These are phyloP conservation scores for Drosophila sproati DNA, from an alignment of 1,140 invertebrate species.

Conservation along the genomic window DNA sequence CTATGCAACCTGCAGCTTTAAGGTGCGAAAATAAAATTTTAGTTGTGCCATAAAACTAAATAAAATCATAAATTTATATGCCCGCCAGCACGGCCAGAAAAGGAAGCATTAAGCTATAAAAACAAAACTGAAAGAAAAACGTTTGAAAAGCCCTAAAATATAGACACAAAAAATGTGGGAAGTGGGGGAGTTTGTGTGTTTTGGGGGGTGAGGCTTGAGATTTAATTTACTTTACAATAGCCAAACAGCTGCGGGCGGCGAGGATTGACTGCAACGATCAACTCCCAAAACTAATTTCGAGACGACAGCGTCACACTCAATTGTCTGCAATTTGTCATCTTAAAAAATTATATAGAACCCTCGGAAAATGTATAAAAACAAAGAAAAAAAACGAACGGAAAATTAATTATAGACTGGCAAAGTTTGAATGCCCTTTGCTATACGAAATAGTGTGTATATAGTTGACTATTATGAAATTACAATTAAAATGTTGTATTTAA, in stretches of 20 bases:
- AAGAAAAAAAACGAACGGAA: slow-evolving; percentile 1
- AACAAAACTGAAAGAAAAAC: slow-evolving; percentile 20
- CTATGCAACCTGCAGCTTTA: slow-evolving; percentile 24
- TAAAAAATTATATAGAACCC: slow-evolving; percentile 15
- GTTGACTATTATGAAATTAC: too few species aligned
- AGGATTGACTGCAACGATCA: background rate
- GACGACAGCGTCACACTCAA: slow-evolving; percentile 43
- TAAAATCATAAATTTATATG: slow-evolving; percentile 37
- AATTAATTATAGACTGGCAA: background rate
- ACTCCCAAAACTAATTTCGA: slow-evolving; percentile 12
- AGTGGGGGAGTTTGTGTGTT: background rate
- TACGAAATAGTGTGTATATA: too few species aligned
- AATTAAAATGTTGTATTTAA: too few species aligned
- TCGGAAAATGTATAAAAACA: slow-evolving; percentile 23
- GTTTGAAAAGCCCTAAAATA: slow-evolving; percentile 50
- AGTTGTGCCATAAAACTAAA: slow-evolving; percentile 29
- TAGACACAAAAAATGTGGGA: background rate
- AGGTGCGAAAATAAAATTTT: slow-evolving; percentile 45
- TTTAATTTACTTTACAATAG: slow-evolving; percentile 55
- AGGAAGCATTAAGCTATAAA: slow-evolving; percentile 38
- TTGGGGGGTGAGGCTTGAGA: slow-evolving; percentile 20
- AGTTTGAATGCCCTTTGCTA: background rate
- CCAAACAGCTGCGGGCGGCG: slow-evolving; percentile 47
- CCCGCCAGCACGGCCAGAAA: background rate
- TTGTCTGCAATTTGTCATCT: slow-evolving; percentile 56